These are phyloP conservation scores for Agrochola litura DNA, from an alignment of 2,888 invertebrate species.

Conservation along the genomic window DNA sequence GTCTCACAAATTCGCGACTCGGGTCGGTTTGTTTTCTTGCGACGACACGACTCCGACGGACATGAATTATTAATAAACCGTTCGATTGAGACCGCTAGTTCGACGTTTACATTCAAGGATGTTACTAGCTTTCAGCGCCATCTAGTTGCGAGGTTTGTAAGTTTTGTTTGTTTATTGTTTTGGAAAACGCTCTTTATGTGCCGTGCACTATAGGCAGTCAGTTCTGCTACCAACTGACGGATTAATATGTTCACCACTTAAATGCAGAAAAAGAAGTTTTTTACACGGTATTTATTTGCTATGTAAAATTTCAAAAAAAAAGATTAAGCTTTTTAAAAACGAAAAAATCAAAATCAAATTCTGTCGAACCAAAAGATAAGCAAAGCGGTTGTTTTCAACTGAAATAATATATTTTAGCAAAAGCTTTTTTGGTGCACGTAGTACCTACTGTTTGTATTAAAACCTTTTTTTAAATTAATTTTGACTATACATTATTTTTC, in stretches of 20 bases:
- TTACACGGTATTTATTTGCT: no score
- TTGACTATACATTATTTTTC: no score
- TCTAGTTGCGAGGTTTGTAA: slow-evolving; percentile 27
- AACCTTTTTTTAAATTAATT: no score
- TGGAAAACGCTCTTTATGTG: background rate
- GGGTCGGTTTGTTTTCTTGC: slow-evolving; percentile 57
- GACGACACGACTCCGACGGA: slow-evolving; percentile 52
- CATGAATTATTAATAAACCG: slow-evolving; percentile 69
- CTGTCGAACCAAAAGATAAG: no score
- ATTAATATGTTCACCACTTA: background rate
- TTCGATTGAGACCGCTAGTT: slow-evolving; percentile 65
- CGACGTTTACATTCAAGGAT: slow-evolving; percentile 57
- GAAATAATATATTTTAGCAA: no score
- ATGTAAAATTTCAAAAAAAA: no score
- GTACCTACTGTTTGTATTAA: no score
- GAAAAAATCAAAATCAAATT: no score
- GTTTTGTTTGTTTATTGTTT: slow-evolving; percentile 10
- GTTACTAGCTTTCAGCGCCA: slow-evolving; percentile 38
- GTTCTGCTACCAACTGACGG: background rate
- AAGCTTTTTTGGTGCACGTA: no score
- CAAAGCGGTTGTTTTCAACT: no score
- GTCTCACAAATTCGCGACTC: slow-evolving; percentile 49
- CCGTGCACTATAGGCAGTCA: background rate
- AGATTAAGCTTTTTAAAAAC: no score
- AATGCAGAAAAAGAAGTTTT: background rate